These are phyloP conservation scores for Dallia pectoralis DNA, from an alignment of 2,797 vertebrate genomes.

Conservation along the genomic window DNA sequence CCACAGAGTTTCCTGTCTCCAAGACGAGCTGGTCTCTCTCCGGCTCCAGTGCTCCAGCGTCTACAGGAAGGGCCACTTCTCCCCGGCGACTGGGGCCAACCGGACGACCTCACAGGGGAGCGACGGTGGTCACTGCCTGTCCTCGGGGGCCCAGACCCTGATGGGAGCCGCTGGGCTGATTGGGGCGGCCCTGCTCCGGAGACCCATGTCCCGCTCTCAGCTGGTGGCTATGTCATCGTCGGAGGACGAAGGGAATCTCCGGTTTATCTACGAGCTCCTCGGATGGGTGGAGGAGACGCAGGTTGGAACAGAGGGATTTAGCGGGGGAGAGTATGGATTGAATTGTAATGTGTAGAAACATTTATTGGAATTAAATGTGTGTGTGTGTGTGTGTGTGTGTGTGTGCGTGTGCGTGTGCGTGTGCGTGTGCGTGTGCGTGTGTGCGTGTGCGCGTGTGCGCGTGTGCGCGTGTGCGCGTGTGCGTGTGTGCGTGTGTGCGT, in stretches of 20 bases:
- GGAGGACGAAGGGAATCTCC: constrained; percentile 92
- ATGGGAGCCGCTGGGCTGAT: constrained; percentile 72
- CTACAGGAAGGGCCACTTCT: constrained; percentile 93
- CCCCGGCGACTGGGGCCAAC: constrained; percentile 69
- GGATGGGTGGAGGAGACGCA: constrained; percentile 98
- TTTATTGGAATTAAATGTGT: not conserved
- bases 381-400: not conserved
- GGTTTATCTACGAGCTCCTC: constrained; percentile 95
- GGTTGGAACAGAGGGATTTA: constrained; percentile 63
- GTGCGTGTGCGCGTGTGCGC: not conserved
- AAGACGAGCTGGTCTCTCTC: constrained; percentile 94
- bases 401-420: no score
- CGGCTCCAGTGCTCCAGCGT: constrained; percentile 90
- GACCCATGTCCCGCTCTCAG: constrained; percentile 87
- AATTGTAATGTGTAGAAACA: not conserved
- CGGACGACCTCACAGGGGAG: constrained; percentile 69
- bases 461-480: not conserved
- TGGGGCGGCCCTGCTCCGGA: constrained; percentile 83
- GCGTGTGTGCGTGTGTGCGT: constrained; percentile 74
- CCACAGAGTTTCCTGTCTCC: constrained; percentile 84
- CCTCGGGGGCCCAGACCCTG: constrained; percentile 67
- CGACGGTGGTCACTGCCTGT: constrained; percentile 81
- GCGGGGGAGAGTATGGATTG: not conserved
- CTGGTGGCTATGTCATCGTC: constrained; percentile 93
- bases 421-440: no score